A percentile compares a stretch with the other conserved stretches of the same genome.
Evolutionary conservation across 2,797 vertebrate genomes (phyloP).

Genomic region (Miichthys miiuy): DNA sequence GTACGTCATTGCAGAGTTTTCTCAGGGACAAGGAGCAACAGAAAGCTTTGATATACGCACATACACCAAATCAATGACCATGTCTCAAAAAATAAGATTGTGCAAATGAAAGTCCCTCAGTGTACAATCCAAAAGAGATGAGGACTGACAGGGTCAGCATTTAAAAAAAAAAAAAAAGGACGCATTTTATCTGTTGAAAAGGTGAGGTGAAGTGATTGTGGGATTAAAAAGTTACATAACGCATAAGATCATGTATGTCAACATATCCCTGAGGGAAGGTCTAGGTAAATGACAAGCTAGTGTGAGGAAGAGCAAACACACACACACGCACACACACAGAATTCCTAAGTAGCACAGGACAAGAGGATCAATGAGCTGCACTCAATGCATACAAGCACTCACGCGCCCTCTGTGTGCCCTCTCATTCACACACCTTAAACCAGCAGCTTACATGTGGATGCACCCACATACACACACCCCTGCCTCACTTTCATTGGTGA

Average conservation of each 20-base stretch:
- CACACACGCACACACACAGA: slow-evolving; percentile 17
- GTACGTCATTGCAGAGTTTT: slow-evolving; percentile 15
- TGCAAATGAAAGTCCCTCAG: slow-evolving; percentile 15
- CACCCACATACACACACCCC: slow-evolving; percentile 18
- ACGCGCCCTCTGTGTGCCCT: slow-evolving; percentile 46
- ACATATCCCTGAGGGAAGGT: slow-evolving; percentile 55
- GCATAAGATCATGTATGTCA: slow-evolving; percentile 52
- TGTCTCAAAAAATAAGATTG: slow-evolving; percentile 3
- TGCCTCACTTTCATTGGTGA: slow-evolving; percentile 28
- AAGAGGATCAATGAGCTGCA: slow-evolving; percentile 65
- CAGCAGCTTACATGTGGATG: slow-evolving; percentile 24
- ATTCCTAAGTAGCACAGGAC: slow-evolving; percentile 46
- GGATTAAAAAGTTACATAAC: slow-evolving; percentile 61
- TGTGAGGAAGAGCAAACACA: slow-evolving; percentile 17
- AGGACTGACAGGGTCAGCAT: slow-evolving; percentile 9
- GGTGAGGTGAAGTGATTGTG: slow-evolving; percentile 41
- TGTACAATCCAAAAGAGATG: slow-evolving; percentile 21
- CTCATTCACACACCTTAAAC: slow-evolving; percentile 55
- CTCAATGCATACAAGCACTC: slow-evolving; percentile 57
- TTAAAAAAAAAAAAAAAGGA: not conserved
- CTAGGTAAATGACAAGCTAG: slow-evolving; percentile 72
- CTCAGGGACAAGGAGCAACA: slow-evolving; percentile 27
- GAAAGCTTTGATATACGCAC: not conserved
- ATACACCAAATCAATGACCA: not conserved
- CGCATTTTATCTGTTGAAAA: slow-evolving; percentile 20